These are phyloP conservation scores for Catocala nupta DNA, from an alignment of 2,888 invertebrate species.

Conservation along the genomic window DNA sequence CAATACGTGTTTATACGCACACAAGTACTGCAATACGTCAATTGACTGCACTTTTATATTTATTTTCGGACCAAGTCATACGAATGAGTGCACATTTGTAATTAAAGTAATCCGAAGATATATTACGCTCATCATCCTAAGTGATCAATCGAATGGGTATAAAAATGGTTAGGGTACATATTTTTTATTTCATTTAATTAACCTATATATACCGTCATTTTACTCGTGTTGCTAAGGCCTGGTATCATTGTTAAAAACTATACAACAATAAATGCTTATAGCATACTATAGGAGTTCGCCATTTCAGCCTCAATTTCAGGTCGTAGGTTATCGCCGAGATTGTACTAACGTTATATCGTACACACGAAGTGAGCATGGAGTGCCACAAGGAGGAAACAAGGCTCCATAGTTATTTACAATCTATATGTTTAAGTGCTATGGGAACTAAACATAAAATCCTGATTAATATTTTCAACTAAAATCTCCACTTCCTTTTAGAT, in stretches of 20 bases:
- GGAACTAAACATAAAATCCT: constrained; percentile 28
- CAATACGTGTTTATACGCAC: not conserved
- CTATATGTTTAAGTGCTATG: constrained; percentile 22
- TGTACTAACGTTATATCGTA: constrained; percentile 58
- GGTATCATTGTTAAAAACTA: not conserved
- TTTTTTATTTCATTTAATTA: too few relatives aligned
- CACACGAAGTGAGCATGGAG: constrained; percentile 43
- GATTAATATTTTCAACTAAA: constrained; percentile 16
- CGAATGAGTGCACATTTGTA: too few relatives aligned
- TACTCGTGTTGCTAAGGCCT: too few relatives aligned
- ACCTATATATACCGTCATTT: too few relatives aligned
- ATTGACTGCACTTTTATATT: too few relatives aligned
- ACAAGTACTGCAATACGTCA: too few relatives aligned
- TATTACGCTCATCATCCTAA: too few relatives aligned
- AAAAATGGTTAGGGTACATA: too few relatives aligned
- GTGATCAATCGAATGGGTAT: too few relatives aligned
- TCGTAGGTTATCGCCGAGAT: constrained; percentile 69
- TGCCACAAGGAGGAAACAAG: constrained; percentile 51
- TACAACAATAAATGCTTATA: constrained; percentile 6
- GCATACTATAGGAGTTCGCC: constrained; percentile 49
- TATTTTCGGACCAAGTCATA: too few relatives aligned
- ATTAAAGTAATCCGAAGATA: too few relatives aligned
- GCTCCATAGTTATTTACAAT: constrained; percentile 27
- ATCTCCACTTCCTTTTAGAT: constrained; percentile 15
- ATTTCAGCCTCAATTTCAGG: constrained; percentile 61